Conservation (phyloP, 2,888 invertebrate genomes). For the Drosophila limbata region DNA sequence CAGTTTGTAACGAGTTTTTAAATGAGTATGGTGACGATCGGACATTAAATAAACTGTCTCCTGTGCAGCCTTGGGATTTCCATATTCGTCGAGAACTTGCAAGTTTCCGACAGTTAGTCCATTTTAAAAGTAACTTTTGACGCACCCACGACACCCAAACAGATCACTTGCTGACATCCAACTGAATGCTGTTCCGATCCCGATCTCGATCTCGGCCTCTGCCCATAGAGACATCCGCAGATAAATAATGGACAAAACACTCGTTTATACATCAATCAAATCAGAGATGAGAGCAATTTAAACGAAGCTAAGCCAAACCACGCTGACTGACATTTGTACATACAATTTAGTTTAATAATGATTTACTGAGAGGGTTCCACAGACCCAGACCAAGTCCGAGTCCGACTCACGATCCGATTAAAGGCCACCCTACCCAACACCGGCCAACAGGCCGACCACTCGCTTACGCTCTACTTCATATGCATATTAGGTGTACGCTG, state of each 20-base stretch:
- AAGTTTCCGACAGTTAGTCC: background rate
- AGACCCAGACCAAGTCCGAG: background rate
- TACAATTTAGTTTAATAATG: slow-evolving; percentile 79
- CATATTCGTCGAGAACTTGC: background rate
- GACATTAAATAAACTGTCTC: background rate
- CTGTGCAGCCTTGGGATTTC: background rate
- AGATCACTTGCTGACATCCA: slow-evolving; percentile 55
- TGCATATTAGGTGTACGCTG: background rate
- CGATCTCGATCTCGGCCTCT: slow-evolving; percentile 14
- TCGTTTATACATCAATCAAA: slow-evolving; percentile 51
- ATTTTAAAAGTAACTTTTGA: slow-evolving; percentile 4
- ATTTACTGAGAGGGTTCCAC: slow-evolving; percentile 69
- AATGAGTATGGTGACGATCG: background rate
- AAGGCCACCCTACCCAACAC: slow-evolving; percentile 11
- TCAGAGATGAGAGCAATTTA: slow-evolving; percentile 49
- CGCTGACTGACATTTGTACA: slow-evolving; percentile 61
- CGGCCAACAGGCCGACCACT: background rate
- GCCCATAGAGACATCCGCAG: slow-evolving; percentile 12
- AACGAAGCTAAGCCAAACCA: slow-evolving; percentile 44
- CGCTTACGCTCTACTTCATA: background rate
- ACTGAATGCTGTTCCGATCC: slow-evolving; percentile 51
- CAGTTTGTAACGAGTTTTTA: background rate
- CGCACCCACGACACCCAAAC: slow-evolving; percentile 63
- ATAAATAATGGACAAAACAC: slow-evolving; percentile 35
- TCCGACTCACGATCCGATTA: slow-evolving; percentile 8